Conservation (phyloP, 2,113 vertebrate genomes). For the Ivindomyrus marchei region DNA sequence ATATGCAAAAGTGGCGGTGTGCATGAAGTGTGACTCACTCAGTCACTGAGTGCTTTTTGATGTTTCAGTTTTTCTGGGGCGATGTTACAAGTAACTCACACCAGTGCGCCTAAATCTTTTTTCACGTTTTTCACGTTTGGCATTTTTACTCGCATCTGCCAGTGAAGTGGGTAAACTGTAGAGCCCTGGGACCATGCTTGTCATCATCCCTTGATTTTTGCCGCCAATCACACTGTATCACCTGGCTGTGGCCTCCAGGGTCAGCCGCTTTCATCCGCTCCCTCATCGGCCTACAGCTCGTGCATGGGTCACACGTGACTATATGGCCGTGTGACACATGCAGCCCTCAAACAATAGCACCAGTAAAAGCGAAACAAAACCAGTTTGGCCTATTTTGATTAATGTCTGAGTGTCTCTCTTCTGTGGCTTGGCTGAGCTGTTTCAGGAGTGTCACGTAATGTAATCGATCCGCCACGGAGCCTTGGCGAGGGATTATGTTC, state of each 20-base stretch:
- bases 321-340: neutral
- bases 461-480: neutral
- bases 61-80: too few species aligned
- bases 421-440: neutral
- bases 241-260: neutral
- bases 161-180: too few species aligned
- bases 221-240: neutral
- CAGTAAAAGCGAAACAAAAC: neutral
- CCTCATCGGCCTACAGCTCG: neutral
- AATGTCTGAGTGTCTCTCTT: neutral
- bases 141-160: too few species aligned
- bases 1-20: too few species aligned
- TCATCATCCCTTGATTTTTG: neutral
- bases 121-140: too few species aligned
- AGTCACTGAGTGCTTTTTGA: too few species aligned
- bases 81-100: too few species aligned
- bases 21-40: too few species aligned
- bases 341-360: neutral
- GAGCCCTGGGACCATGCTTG: neutral
- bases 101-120: too few species aligned
- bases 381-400: neutral
- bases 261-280: neutral
- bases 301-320: neutral
- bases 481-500: neutral
- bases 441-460: neutral